Conservation (phyloP, 2,113 vertebrate genomes). For the Phalacrocorax carbo region DNA sequence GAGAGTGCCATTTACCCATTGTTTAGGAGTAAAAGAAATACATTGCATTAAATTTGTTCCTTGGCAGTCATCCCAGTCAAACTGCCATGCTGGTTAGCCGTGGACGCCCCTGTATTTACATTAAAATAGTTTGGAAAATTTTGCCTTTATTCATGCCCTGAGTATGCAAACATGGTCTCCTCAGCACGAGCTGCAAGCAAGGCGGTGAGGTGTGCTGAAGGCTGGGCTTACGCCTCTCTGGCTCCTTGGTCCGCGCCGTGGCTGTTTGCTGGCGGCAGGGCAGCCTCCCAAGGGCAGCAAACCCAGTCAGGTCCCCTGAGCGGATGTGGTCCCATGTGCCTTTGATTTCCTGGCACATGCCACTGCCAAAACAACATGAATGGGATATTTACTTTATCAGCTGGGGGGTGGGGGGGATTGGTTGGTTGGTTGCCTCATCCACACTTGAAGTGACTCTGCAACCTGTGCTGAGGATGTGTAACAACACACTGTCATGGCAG, state of each 20-base stretch:
- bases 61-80: constrained; percentile 24
- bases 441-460: not conserved
- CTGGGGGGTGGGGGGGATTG: not conserved
- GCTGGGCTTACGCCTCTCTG: not conserved
- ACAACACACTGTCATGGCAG: not conserved
- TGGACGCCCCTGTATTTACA: not conserved
- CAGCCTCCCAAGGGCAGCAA: not conserved
- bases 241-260: rapidly evolving
- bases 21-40: not conserved
- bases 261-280: not conserved
- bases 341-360: not conserved
- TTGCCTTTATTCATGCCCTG: not conserved
- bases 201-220: not conserved
- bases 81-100: not conserved
- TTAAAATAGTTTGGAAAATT: constrained; percentile 4
- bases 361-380: rapidly evolving
- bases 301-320: not conserved
- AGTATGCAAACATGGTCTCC: not conserved
- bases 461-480: not conserved
- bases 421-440: not conserved
- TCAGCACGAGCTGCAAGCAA: not conserved
- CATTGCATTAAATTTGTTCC: not conserved
- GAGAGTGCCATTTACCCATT: not conserved
- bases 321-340: not conserved
- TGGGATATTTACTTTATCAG: not conserved